phyloP scores from a whole-genome alignment of 2,113 vertebrate species.

The Marcusenius ussheri region DNA sequence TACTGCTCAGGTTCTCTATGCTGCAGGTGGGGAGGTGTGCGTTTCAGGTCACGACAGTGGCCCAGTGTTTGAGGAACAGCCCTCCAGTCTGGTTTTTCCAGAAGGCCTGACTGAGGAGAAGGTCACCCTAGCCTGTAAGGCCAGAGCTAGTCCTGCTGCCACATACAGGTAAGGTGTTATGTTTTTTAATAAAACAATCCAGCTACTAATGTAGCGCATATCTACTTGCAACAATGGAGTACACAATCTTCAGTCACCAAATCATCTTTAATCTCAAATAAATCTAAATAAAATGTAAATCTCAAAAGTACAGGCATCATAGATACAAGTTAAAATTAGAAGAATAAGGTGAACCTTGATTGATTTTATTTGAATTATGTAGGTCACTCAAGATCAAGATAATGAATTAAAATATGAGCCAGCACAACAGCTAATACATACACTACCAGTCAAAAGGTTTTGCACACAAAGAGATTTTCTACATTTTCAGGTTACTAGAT shows the following conservation, averaged over 20 bases:
- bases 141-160: conserved; percentile 81
- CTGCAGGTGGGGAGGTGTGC: conserved; percentile 60
- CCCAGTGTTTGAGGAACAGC: conserved; percentile 91
- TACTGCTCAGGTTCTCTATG: conserved; percentile 1
- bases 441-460: not conserved
- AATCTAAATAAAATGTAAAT: not conserved
- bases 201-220: not conserved
- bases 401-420: not conserved
- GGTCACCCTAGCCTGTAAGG: conserved; percentile 75
- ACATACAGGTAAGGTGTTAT: conserved; percentile 73
- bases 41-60: conserved; percentile 71
- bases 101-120: conserved; percentile 84
- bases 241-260: not conserved
- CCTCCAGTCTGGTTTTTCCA: conserved; percentile 75
- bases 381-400: not conserved
- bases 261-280: not conserved
- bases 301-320: not conserved
- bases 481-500: too few relatives aligned
- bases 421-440: not conserved
- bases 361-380: not conserved
- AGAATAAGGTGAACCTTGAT: not conserved
- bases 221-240: not conserved
- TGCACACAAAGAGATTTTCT: too few relatives aligned
- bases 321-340: not conserved
- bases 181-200: not conserved